Percentiles rank a stretch among this genome's conserved stretches.
Conservation (phyloP, 1,140 invertebrate genomes). For the Drosophila eugracilis region DNA sequence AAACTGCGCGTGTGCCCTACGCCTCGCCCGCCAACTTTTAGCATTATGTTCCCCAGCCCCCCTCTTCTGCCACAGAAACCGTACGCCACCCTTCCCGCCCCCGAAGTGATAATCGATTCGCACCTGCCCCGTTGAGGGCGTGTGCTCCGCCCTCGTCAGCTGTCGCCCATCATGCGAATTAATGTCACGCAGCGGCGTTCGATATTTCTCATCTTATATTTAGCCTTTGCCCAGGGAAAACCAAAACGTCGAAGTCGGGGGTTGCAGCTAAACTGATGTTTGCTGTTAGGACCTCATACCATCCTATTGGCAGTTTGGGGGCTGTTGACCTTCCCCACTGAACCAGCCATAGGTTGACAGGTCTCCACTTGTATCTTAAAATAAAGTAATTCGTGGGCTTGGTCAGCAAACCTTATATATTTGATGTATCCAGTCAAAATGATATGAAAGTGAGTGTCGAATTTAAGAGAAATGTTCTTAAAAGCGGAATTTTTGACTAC, state of each 20-base stretch:
- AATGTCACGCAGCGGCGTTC: conserved; percentile 57
- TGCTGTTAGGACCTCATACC: neutral
- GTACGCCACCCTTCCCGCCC: conserved; percentile 3
- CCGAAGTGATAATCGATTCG: conserved; percentile 67
- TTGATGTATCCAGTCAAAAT: too few relatives aligned
- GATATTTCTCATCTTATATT: conserved; percentile 8
- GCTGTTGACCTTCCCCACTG: neutral
- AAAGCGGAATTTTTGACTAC: too few relatives aligned
- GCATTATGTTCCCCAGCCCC: conserved; percentile 39
- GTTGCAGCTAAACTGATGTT: conserved; percentile 16
- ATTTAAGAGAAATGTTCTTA: too few relatives aligned
- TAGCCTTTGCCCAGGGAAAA: neutral
- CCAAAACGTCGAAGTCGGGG: conserved; percentile 3
- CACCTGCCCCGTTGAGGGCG: conserved; percentile 34
- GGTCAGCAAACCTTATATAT: too few relatives aligned
- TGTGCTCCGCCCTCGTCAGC: conserved; percentile 12
- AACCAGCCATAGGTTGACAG: neutral
- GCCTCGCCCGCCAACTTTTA: conserved; percentile 11
- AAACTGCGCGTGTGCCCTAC: conserved; percentile 46
- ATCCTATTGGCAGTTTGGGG: neutral
- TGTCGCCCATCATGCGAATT: conserved; percentile 72
- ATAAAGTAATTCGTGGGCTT: too few relatives aligned
- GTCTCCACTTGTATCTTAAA: neutral
- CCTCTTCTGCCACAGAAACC: conserved; percentile 2
- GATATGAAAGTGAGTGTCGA: too few relatives aligned